Percentiles rank a stretch among this genome's conserved stretches.
Conservation (phyloP, 2,797 vertebrate species). For the Poecilia velifera region DNA sequence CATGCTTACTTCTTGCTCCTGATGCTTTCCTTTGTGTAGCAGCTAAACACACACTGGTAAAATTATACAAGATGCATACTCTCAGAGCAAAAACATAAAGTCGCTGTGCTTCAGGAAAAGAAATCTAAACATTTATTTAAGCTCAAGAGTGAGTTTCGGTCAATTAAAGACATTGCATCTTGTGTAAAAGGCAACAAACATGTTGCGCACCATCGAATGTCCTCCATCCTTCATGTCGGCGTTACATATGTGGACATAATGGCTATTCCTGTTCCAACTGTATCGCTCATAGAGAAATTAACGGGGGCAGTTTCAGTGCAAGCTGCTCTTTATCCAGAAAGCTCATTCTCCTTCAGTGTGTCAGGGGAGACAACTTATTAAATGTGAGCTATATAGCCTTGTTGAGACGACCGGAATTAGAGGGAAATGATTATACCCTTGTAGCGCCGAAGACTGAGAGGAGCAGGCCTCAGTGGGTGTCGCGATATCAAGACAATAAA, state of each 20-base stretch:
- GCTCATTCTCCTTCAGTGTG: conserved; percentile 18
- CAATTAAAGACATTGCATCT: background rate
- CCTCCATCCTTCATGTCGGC: background rate
- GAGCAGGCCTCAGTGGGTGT: conserved; percentile 8
- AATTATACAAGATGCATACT: background rate
- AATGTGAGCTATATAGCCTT: conserved; percentile 25
- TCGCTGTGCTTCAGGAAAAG: background rate
- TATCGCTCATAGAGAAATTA: conserved; percentile 30
- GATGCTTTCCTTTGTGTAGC: background rate
- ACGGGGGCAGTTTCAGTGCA: conserved; percentile 44
- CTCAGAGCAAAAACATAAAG: background rate
- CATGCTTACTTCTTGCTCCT: background rate
- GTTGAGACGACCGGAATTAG: conserved; percentile 17
- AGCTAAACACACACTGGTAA: background rate
- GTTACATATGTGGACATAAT: conserved; percentile 20
- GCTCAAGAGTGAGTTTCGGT: background rate
- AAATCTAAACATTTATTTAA: background rate
- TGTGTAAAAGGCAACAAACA: background rate
- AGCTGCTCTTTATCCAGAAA: conserved; percentile 44
- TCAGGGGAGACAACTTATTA: conserved; percentile 44
- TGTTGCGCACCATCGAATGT: background rate
- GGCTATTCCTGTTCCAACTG: conserved; percentile 22
- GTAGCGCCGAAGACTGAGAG: conserved; percentile 1
- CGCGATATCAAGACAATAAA: conserved; percentile 16
- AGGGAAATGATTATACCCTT: conserved; percentile 34